A percentile compares a stretch with the other conserved stretches of the same genome.
These are phyloP conservation scores for Spinibarbus caldwelli DNA, from an alignment of 2,797 vertebrate species.

Conservation along the genomic window DNA sequence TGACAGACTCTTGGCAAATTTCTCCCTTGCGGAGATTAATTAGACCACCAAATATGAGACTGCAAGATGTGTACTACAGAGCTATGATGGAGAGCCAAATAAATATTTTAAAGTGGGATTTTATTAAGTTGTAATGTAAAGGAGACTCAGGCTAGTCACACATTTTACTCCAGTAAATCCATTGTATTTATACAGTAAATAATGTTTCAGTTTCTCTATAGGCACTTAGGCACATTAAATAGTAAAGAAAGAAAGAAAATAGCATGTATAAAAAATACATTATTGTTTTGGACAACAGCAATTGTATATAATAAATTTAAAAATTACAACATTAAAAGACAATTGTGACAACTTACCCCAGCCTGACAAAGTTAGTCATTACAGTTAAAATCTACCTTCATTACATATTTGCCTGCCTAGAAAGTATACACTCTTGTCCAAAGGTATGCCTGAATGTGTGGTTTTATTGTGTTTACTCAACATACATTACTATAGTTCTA, in stretches of 20 bases:
- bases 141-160: neutral
- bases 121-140: neutral
- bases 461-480: neutral
- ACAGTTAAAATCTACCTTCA: no score
- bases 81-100: slow-evolving; percentile 9
- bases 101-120: neutral
- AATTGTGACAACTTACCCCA: no score
- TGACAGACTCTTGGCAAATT: slow-evolving; percentile 41
- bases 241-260: neutral
- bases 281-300: neutral
- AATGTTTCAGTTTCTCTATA: neutral
- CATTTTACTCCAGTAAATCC: neutral
- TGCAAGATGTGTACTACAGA: neutral
- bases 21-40: slow-evolving; percentile 38
- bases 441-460: neutral
- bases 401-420: neutral
- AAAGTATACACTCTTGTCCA: neutral
- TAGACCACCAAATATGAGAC: slow-evolving; percentile 34
- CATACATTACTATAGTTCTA: neutral
- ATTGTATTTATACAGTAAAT: neutral
- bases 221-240: neutral
- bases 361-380: no score
- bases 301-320: neutral
- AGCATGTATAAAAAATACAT: neutral
- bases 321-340: no score